Base-by-base conservation (phyloP, 92 coral and sea anemone genomes). In the Anthopleura xanthogrammica region DNA sequence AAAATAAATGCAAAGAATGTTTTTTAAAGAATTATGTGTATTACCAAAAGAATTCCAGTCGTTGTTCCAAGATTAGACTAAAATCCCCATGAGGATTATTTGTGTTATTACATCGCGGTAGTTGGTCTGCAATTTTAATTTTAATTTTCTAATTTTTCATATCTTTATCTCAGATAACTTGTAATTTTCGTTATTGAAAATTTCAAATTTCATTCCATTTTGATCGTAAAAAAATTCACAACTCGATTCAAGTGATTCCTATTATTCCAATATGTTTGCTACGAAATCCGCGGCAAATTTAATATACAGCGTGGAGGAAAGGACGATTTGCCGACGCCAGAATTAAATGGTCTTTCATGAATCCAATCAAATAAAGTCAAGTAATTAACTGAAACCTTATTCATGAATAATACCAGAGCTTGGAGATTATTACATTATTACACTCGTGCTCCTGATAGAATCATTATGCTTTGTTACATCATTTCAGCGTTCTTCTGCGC, bases 301-400 rank as follows among this genome's bases (percentile, higher is more conserved):
- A 36, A 62, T 62, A 12, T 68, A 23, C 74, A 23, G 74, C 36
- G 10, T 68, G 40, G 41, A 29, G 36, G 29, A 29, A 23, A 36
- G 13, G 7, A 24, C 1, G 42, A 36, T 54, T 54, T 54, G 46
- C 41, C 40, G 74, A 68, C 41, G 42, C 6, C 74, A 36, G 29
- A 29, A 68, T 29, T 29, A 68, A 1, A 29, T 29, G 16, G 1
- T 68, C 8, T 68, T 68, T 68, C 16, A 68, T 68, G 42, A 68
- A 65, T 22, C 22, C 42, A 68, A 23, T 68, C 74, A 12, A 68
- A 68, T 68, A 68, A 68, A 68, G 74, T 68, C 74, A 68, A 68
- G 74, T 62, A 68, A 36, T 68, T 14, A 68, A 36, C 3, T 12
- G 11, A 36, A 65, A 23, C 16, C 46, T n/a, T 64, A 1, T 36